Evolutionary conservation across 2,888 invertebrate species (phyloP).

Genomic region (Troilus luridus): DNA sequence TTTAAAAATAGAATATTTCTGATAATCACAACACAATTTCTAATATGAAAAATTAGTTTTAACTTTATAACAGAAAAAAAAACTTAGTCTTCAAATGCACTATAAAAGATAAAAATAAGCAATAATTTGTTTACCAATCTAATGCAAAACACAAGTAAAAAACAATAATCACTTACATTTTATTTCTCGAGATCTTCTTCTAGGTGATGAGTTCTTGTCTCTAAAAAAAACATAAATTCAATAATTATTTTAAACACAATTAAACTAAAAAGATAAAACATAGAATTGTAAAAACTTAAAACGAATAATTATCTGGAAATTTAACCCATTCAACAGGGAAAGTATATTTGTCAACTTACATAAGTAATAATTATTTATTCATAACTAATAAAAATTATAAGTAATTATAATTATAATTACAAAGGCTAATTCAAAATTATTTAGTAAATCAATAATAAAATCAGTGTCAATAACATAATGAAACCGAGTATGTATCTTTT

Average conservation of each 20-base stretch:
- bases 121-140: neutral
- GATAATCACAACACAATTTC: too few species aligned
- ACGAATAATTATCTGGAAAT: neutral
- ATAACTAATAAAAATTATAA: too few species aligned
- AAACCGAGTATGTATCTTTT: too few species aligned
- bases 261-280: neutral
- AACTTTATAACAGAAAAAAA: too few species aligned
- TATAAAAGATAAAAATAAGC: conserved; percentile 7
- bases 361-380: neutral
- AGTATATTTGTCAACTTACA: neutral
- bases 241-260: neutral
- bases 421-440: too few species aligned
- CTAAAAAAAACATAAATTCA: conserved; percentile 69
- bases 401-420: too few species aligned
- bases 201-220: conserved; percentile 77
- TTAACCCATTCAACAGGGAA: neutral
- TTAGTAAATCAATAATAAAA: too few species aligned
- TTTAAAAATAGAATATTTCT: too few species aligned
- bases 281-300: neutral
- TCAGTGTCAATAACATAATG: too few species aligned
- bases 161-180: conserved; percentile 64
- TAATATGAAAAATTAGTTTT: too few species aligned
- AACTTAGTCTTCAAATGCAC: neutral
- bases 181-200: conserved; percentile 68
- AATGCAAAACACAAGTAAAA: neutral